Conservation (phyloP, 2,888 invertebrate genomes). For the Erebia aethiops region DNA sequence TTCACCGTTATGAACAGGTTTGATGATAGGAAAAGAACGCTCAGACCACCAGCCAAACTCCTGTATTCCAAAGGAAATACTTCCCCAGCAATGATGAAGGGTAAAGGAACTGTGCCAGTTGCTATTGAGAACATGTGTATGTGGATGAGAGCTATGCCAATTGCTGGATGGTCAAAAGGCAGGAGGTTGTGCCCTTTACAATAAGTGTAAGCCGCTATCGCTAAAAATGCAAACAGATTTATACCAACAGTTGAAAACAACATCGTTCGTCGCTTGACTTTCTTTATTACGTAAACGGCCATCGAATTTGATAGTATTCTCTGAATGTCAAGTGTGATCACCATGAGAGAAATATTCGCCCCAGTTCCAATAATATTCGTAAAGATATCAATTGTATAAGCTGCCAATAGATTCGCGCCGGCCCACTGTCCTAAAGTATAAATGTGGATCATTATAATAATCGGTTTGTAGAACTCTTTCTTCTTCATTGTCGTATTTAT, state of each 20-base stretch:
- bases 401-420: conserved; percentile 61
- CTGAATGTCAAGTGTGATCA: conserved; percentile 63
- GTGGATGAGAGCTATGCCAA: conserved; percentile 59
- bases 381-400: conserved; percentile 62
- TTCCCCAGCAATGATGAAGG: conserved; percentile 88
- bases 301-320: conserved; percentile 61
- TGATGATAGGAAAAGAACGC: conserved; percentile 58
- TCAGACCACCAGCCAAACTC: conserved; percentile 79
- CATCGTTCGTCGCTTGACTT: conserved; percentile 63
- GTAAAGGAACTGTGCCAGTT: conserved; percentile 84
- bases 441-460: conserved; percentile 64
- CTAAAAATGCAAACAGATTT: conserved; percentile 55
- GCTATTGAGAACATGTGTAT: conserved; percentile 79
- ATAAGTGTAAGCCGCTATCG: conserved; percentile 57
- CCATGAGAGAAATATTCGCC: conserved; percentile 54
- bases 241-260: conserved; percentile 54
- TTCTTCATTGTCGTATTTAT: conserved; percentile 54
- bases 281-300: conserved; percentile 65
- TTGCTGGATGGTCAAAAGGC: conserved; percentile 51
- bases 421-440: conserved; percentile 63
- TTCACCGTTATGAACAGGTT: conserved; percentile 65
- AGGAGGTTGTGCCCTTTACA: conserved; percentile 49
- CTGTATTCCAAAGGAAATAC: conserved; percentile 84
- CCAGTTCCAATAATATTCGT: conserved; percentile 56
- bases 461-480: conserved; percentile 62